Evolutionary conservation across 2,113 vertebrate species (phyloP).

Genomic region (Vanacampus margaritifer): DNA sequence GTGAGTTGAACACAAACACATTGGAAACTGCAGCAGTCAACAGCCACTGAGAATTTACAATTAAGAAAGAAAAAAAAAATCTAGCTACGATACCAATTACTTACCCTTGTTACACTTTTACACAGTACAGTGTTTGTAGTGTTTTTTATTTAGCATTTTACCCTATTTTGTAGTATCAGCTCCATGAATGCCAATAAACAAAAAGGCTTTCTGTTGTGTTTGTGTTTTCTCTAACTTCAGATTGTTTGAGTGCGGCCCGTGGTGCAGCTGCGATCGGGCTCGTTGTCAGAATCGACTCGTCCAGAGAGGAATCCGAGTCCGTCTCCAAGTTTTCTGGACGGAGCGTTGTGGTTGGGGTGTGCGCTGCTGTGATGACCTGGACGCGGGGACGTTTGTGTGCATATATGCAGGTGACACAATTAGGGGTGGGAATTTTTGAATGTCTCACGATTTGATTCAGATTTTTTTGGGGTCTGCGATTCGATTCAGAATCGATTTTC

Average conservation of each 20-base stretch:
- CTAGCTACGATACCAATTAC: no score
- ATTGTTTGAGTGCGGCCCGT: constrained; percentile 86
- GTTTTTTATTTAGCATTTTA: no score
- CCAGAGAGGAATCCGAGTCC: constrained; percentile 84
- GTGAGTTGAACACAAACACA: constrained; percentile 34
- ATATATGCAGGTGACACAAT: constrained; percentile 85
- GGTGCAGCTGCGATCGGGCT: constrained; percentile 81
- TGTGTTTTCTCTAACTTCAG: constrained; percentile 53
- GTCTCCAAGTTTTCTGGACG: constrained; percentile 87
- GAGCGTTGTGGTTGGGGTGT: constrained; percentile 84
- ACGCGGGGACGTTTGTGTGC: constrained; percentile 89
- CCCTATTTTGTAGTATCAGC: neutral
- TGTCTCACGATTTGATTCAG: no score
- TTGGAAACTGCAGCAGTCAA: neutral
- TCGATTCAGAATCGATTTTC: no score
- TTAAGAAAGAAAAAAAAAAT: no score
- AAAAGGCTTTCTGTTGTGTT: neutral
- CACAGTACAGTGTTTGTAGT: no score
- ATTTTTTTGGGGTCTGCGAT: no score
- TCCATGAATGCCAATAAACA: neutral
- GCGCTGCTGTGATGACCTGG: constrained; percentile 89
- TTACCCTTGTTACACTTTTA: no score
- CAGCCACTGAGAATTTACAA: neutral
- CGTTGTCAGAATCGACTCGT: constrained; percentile 89
- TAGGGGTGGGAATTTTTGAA: no score